Base-by-base conservation (phyloP, 2,888 invertebrate genomes). In the Slavum lentiscoides region DNA sequence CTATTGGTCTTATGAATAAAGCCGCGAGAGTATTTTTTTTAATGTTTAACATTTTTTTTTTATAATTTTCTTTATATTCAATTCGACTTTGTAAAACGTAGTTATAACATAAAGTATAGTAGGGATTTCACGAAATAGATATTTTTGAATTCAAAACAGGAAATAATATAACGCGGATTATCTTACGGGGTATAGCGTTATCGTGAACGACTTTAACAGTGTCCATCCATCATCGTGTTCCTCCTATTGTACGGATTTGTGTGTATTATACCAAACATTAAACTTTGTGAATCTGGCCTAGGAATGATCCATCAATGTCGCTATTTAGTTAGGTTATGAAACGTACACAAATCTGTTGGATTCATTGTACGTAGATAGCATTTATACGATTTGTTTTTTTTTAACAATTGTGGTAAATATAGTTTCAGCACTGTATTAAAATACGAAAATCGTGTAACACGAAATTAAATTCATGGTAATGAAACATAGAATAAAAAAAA, bases 291-390 rank as follows among this genome's bases (percentile, higher is more conserved):
- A 64, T 64, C 64, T 6, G 55, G 19, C 17, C 43, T 53, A n/a
- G 0, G 37, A 39, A 55, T 58, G 66, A 74, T 74, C 66, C 64
- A 74, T 74, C 74, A 74, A 74, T 53, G 64, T 74, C 74, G 13
- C n/a, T 53, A 17, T 23, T 49, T 53, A 21, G 55, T 17, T 30
- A 37, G 23, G 11, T 53, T 55, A n/a, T 58, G 37, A 70, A 74
- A 61, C 19, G 43, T 37, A 8, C n/a, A 64, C 21, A 15, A 66
- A 74, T n/a, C 21, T 37, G 13, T 55, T 58, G 53, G 39, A 21
- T 58, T 58, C 21, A 64, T 64, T 55, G 30, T 11, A 61, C 3
- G 11, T 43, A n/a, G n/a, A 43, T 43, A 9, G 43, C 6, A 73
- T 17, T 15, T 62, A 37, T 58, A 68, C 11, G 19, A 68, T 68